phyloP scores from a whole-genome alignment of 1,140 invertebrate genomes.

The Drosophila pseudoananassae region DNA sequence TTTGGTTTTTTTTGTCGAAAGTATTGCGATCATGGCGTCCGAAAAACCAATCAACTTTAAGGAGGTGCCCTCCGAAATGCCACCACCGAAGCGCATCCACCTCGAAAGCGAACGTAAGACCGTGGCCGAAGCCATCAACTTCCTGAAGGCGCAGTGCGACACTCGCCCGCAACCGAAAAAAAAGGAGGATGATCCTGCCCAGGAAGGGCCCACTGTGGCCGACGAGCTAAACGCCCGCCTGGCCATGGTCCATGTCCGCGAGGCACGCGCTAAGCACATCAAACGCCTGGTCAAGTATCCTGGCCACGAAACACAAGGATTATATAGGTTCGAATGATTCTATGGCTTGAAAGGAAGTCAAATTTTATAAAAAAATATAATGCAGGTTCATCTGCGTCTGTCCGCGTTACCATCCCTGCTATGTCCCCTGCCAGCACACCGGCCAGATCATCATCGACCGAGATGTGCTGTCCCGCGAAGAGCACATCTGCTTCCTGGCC shows the following conservation, averaged over 20 bases:
- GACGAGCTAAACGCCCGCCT: conserved; percentile 68
- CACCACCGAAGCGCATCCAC: conserved; percentile 24
- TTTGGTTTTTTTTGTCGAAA: conserved; percentile 12
- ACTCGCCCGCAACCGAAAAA: not conserved
- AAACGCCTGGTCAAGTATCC: conserved; percentile 59
- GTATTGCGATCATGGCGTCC: conserved; percentile 37
- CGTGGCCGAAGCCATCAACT: conserved; percentile 50
- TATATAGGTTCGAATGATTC: not conserved
- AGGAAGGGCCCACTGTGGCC: conserved; percentile 54
- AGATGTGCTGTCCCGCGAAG: conserved; percentile 70
- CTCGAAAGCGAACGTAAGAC: conserved; percentile 37
- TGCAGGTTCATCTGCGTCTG: conserved; percentile 64
- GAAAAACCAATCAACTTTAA: conserved; percentile 53
- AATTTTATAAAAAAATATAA: not conserved
- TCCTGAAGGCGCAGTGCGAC: conserved; percentile 27
- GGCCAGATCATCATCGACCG: conserved; percentile 78
- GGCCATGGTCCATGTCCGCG: conserved; percentile 61
- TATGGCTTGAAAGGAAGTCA: no score
- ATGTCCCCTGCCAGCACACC: conserved; percentile 66
- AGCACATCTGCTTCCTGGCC: conserved; percentile 73
- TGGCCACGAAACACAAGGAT: conserved; percentile 37
- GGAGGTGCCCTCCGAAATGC: conserved; percentile 37
- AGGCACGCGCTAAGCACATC: conserved; percentile 55
- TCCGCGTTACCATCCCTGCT: conserved; percentile 63
- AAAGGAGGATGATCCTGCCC: not conserved